Evolutionary conservation across 2,888 invertebrate species (phyloP).

Genomic region (Blomia tropicalis): DNA sequence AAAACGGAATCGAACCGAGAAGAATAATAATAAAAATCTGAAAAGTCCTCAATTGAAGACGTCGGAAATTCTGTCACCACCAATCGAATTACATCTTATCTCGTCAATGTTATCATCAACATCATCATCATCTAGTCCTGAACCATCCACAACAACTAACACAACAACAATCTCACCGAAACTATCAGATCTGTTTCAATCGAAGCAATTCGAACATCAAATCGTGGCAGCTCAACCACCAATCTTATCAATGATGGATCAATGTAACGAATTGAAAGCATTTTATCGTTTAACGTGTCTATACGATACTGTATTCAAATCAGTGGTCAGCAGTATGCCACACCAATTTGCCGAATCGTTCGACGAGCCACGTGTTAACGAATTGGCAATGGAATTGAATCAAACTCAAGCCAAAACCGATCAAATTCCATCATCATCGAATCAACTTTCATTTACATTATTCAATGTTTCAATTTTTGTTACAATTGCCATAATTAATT

Average conservation of each 20-base stretch:
- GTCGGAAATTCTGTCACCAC: not conserved
- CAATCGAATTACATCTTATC: not conserved
- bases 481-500: no score
- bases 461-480: no score
- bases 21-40: not conserved
- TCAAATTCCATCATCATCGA: no score
- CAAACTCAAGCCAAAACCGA: no score
- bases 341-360: slow-evolving; percentile 18
- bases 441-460: no score
- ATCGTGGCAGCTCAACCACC: not conserved
- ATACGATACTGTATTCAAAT: slow-evolving; percentile 22
- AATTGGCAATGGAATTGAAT: no score
- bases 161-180: no score
- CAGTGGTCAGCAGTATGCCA: slow-evolving; percentile 3
- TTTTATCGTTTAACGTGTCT: slow-evolving; percentile 23
- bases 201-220: no score
- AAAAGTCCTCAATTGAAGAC: not conserved
- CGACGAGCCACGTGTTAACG: slow-evolving; percentile 14
- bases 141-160: no score
- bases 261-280: slow-evolving; percentile 9
- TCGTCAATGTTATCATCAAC: not conserved
- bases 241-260: not conserved
- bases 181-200: not conserved
- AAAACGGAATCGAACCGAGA: not conserved
- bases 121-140: slow-evolving; percentile 1